phyloP scores from a whole-genome alignment of 1,140 invertebrate genomes.

The Nomia melanderi region DNA sequence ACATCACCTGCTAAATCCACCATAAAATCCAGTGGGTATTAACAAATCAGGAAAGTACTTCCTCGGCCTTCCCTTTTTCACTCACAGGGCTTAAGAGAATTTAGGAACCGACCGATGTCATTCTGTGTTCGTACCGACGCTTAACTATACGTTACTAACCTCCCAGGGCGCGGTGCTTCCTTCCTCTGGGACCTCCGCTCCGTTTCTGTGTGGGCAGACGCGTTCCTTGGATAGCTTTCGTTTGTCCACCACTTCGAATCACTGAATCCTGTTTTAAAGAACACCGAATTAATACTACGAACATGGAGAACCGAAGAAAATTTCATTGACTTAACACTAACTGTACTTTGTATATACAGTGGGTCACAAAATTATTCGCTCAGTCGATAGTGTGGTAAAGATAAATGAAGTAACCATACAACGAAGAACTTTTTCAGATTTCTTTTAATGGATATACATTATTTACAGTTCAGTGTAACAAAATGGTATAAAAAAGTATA shows the following conservation, averaged over 20 bases:
- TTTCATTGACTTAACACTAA: neutral
- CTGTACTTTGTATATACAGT: too few species aligned
- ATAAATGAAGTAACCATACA: too few species aligned
- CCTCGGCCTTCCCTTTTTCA: slow-evolving; percentile 60
- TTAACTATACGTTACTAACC: slow-evolving; percentile 53
- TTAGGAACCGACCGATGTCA: slow-evolving; percentile 49
- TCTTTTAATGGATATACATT: too few species aligned
- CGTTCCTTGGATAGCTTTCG: slow-evolving; percentile 22
- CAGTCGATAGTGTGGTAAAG: too few species aligned
- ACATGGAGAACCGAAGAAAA: neutral
- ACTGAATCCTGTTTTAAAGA: neutral
- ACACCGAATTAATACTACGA: neutral
- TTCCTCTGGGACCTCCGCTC: too few species aligned
- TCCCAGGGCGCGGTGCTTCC: neutral
- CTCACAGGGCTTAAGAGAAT: slow-evolving; percentile 64
- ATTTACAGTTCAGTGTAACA: too few species aligned
- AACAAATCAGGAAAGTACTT: slow-evolving; percentile 65
- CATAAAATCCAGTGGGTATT: slow-evolving; percentile 61
- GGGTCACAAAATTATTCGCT: too few species aligned
- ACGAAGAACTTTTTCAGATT: too few species aligned
- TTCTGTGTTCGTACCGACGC: slow-evolving; percentile 25
- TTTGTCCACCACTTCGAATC: neutral
- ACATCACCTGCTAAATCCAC: slow-evolving; percentile 49
- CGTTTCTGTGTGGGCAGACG: neutral
- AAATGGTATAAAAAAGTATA: too few species aligned